Percentiles rank a stretch among this genome's conserved stretches.
Evolutionary conservation across 2,888 invertebrate genomes (phyloP).

Genomic region (Tiliacea aurago): DNA sequence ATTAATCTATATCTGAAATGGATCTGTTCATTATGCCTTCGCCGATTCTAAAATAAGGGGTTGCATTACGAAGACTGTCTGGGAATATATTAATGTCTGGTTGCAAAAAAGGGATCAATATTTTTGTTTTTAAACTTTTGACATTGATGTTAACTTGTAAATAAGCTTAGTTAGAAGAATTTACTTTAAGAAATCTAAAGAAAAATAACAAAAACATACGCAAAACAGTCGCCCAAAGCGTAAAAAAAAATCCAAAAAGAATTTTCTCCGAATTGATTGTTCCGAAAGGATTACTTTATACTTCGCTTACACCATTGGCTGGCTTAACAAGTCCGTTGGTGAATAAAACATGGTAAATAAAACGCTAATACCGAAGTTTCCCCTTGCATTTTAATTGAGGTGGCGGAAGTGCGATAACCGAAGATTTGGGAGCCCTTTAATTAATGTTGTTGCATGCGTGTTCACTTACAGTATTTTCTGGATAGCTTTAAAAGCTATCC

Average conservation of each 20-base stretch:
- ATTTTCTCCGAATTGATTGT: constrained; percentile 11
- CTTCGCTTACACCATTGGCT: constrained; percentile 30
- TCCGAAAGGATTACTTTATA: constrained; percentile 35
- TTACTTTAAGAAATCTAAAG: neutral
- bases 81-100: constrained; percentile 45
- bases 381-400: constrained; percentile 88
- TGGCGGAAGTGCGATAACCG: constrained; percentile 86
- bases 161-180: neutral
- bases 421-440: constrained; percentile 88
- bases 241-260: constrained; percentile 11
- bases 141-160: neutral
- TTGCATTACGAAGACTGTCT: constrained; percentile 38
- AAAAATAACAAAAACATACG: neutral
- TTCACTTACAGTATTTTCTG: constrained; percentile 79
- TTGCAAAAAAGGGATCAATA: constrained; percentile 21
- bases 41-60: constrained; percentile 41
- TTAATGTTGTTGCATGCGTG: constrained; percentile 88
- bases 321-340: constrained; percentile 61
- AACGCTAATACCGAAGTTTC: constrained; percentile 79
- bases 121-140: constrained; percentile 4
- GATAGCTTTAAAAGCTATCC: constrained; percentile 75
- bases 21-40: constrained; percentile 55
- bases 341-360: constrained; percentile 77
- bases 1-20: constrained; percentile 64
- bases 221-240: neutral